Evolutionary conservation across 1,140 invertebrate species (phyloP).

Genomic region (Drosophila arawakana): DNA sequence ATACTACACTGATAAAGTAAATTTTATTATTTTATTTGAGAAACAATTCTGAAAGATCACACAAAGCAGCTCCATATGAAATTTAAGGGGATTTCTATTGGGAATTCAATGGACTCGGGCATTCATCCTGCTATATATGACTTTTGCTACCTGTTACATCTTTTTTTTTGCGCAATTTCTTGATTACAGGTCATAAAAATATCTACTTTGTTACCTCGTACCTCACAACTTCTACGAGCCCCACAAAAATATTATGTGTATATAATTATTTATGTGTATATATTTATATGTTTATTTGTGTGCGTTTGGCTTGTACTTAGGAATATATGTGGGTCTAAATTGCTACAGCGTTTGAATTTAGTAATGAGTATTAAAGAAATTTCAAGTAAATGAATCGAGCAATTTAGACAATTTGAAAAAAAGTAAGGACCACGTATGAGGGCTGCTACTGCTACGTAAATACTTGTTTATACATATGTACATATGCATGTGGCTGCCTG

Average conservation of each 20-base stretch:
- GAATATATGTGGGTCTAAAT: conserved; percentile 3
- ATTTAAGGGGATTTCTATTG: neutral
- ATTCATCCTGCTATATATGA: neutral
- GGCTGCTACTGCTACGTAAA: conserved; percentile 2
- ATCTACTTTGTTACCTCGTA: conserved; percentile 13
- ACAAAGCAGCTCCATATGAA: neutral
- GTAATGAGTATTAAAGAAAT: conserved; percentile 3
- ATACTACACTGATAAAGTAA: neutral
- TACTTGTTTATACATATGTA: conserved; percentile 13
- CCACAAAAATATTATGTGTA: conserved; percentile 21
- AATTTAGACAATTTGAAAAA: neutral
- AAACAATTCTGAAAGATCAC: neutral
- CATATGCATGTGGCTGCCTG: conserved; percentile 4
- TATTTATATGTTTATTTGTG: neutral
- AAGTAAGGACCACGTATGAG: conserved; percentile 3
- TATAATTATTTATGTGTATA: conserved; percentile 9
- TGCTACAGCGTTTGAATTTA: neutral
- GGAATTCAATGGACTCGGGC: neutral
- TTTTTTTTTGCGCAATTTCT: neutral
- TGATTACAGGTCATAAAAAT: conserved; percentile 10
- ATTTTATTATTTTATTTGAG: neutral
- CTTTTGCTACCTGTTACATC: conserved; percentile 9
- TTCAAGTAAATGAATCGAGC: neutral
- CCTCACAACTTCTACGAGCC: conserved; percentile 1
- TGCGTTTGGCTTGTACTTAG: conserved; percentile 6